Evolutionary conservation across 2,113 vertebrate species (phyloP), one percentile per base, ranked within the genome.

Genomic region (Myxocyprinus asiaticus): DNA sequence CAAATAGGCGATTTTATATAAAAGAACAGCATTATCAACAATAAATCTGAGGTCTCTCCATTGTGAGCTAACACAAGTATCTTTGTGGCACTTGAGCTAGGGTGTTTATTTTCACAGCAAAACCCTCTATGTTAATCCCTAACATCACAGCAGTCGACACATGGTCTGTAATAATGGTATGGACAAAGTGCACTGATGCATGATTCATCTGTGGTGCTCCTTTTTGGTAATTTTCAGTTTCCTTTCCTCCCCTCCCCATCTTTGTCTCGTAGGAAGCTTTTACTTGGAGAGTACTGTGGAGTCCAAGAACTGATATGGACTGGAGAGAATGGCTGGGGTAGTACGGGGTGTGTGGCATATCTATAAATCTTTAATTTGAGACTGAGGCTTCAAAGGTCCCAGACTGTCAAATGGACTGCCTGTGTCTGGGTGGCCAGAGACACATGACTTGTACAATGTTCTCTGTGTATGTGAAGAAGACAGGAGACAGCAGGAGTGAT

Each of bases 281-380:
- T 76, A 65, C 14, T 65, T 44, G 12, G 9, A 64, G 17, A 64
- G 11, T 2, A 64, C 59, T 64, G 48, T 65, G 62, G 55, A 47
- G 56, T 17, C 22, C 43, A 73, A 76, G 73, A 10, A 59, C 71
- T 74, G 10, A 50, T 22, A n/a, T 8, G 45, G 43, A 10, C 44
- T 55, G 62, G 43, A 53, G 43, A 11, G 5, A 51, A 76, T 55
- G 15, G 58, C 71, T 3, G 12, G 43, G 55, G 9, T 48, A 48
- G 44, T 33, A 9, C 6, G 1, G 9, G 61, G 2, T 17, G 1
- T 44, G 61, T 65, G 62, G 47, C n/a, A 0, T 76, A 76, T 76
- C 73, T 65, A 47, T 65, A 76, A 53, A 76, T 76, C 73, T 76
- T 76, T 55, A 2, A 65, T 65, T 65, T 76, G 12, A 55, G 62